phyloP scores from a whole-genome alignment of 1,140 invertebrate genomes.

The Heterodera carotae region DNA sequence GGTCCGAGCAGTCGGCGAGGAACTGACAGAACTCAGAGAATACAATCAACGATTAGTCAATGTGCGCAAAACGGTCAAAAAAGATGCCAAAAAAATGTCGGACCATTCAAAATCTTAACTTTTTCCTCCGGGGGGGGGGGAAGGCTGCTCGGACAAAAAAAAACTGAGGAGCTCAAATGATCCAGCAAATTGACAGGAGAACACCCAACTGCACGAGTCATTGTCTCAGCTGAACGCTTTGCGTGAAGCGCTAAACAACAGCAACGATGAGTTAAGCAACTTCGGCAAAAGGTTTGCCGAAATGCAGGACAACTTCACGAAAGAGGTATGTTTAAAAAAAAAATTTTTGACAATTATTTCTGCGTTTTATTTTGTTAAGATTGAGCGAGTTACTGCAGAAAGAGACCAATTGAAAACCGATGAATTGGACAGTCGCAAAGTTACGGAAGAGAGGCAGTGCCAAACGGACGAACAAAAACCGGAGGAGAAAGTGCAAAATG shows the following conservation, averaged over 20 bases:
- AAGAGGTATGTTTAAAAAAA: slow-evolving; percentile 16
- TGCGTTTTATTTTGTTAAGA: neutral
- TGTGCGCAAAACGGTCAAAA: slow-evolving; percentile 20
- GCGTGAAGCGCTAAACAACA: slow-evolving; percentile 18
- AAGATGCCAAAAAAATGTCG: slow-evolving; percentile 1
- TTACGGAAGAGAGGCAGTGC: neutral
- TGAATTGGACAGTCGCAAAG: neutral
- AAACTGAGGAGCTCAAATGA: too few species aligned
- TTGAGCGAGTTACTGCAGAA: neutral
- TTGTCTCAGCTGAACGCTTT: neutral
- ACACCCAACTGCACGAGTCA: neutral
- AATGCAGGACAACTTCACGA: slow-evolving; percentile 10
- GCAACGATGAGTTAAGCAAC: slow-evolving; percentile 11
- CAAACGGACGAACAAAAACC: slow-evolving; percentile 14
- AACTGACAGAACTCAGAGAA: slow-evolving; percentile 23
- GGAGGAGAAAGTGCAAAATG: neutral
- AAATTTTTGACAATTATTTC: too few species aligned
- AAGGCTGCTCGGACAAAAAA: too few species aligned
- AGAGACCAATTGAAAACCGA: slow-evolving; percentile 15
- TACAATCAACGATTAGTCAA: slow-evolving; percentile 18
- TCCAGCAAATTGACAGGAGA: too few species aligned
- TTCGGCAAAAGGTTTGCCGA: slow-evolving; percentile 8
- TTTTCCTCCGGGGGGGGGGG: neutral
- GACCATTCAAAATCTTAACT: too few species aligned
- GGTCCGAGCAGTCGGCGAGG: slow-evolving; percentile 6